These are phyloP conservation scores for Melanotaenia maccullochi DNA, from an alignment of 2,797 vertebrate species.

Conservation along the genomic window DNA sequence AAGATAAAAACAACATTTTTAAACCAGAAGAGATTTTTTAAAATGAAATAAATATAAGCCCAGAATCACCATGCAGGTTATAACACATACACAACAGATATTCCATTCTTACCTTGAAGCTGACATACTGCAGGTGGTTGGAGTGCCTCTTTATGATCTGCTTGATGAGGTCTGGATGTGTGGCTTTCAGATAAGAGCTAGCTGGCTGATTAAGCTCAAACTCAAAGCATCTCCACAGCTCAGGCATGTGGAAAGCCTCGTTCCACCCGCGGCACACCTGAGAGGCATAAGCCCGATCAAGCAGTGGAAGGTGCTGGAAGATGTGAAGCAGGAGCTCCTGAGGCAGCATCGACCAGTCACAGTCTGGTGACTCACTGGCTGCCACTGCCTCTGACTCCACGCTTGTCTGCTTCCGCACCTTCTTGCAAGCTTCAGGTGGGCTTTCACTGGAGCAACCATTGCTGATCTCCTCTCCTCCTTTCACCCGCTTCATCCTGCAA, in stretches of 20 bases:
- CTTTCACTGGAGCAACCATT: conserved; percentile 77
- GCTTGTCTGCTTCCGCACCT: conserved; percentile 70
- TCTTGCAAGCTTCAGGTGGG: conserved; percentile 83
- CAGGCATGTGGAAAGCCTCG: conserved; percentile 97
- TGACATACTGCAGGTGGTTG: conserved; percentile 97
- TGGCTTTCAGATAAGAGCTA: conserved; percentile 96
- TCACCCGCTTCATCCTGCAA: conserved; percentile 92
- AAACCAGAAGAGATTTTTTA: background rate
- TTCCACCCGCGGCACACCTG: conserved; percentile 96
- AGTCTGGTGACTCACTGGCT: conserved; percentile 23
- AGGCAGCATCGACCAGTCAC: conserved; percentile 89
- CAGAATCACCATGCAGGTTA: background rate
- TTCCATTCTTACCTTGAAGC: conserved; percentile 90
- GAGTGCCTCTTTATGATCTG: conserved; percentile 98
- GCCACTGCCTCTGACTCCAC: conserved; percentile 28
- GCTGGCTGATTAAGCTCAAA: conserved; percentile 97
- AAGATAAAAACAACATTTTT: background rate
- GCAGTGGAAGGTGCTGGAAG: conserved; percentile 93
- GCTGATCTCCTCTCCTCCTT: conserved; percentile 80
- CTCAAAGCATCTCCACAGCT: conserved; percentile 97
- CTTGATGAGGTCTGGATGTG: conserved; percentile 96
- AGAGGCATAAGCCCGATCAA: conserved; percentile 94
- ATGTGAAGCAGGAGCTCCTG: conserved; percentile 94
- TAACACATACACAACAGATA: background rate
- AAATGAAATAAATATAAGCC: background rate